phyloP scores from a whole-genome alignment of 1,140 invertebrate species.

The Drosophila guanche region DNA sequence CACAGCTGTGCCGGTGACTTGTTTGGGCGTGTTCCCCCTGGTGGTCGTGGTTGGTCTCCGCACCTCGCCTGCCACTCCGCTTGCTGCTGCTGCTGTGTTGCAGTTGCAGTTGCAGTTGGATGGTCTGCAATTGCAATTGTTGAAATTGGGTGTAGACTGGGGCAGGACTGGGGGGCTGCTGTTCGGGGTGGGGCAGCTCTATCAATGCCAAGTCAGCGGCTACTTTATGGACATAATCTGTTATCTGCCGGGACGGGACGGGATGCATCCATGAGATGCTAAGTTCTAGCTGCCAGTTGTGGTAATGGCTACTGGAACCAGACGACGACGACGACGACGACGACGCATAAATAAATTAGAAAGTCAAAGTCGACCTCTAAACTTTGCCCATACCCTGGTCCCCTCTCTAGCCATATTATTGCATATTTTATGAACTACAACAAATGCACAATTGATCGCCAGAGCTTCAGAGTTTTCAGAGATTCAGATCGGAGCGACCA shows the following conservation, averaged over 20 bases:
- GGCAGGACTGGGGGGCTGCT: constrained; percentile 6
- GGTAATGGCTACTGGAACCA: not conserved
- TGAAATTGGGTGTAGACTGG: constrained; percentile 66
- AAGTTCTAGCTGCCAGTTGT: constrained; percentile 23
- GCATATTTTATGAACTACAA: constrained; percentile 78
- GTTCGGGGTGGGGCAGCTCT: constrained; percentile 34
- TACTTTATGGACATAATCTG: constrained; percentile 36
- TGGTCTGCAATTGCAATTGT: constrained; percentile 42
- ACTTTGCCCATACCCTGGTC: constrained; percentile 57
- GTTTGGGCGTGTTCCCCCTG: constrained; percentile 73
- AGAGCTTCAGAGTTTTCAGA: constrained; percentile 38
- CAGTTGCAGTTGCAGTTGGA: not conserved
- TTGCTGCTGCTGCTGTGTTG: not conserved
- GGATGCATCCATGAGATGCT: constrained; percentile 58
- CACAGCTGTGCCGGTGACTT: constrained; percentile 70
- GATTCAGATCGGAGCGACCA: constrained; percentile 59
- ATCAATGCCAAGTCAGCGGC: constrained; percentile 59
- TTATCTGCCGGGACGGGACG: constrained; percentile 32
- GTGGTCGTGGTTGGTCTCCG: constrained; percentile 52
- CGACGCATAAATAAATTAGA: constrained; percentile 81
- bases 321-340: constrained; percentile 25
- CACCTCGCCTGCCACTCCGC: not conserved
- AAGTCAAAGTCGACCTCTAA: constrained; percentile 78
- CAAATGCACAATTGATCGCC: constrained; percentile 42
- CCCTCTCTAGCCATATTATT: constrained; percentile 57